These are phyloP conservation scores for Corella eumyota DNA, from an alignment of 23 tunicate species.

Conservation along the genomic window DNA sequence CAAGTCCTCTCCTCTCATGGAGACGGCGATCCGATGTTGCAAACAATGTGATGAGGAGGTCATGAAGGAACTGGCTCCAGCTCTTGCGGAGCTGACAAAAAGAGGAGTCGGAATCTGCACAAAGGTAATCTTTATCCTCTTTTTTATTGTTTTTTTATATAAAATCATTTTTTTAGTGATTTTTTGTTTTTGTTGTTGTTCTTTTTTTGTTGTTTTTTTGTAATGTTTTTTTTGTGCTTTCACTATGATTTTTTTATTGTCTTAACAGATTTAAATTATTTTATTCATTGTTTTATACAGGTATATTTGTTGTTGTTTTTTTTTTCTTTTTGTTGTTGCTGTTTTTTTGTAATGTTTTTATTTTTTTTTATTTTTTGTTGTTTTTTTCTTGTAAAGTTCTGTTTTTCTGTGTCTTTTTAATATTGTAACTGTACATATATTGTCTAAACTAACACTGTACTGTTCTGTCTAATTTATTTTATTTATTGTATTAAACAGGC, in stretches of 20 bases:
- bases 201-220: not conserved
- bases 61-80: constrained; percentile 30
- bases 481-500: constrained; percentile 53
- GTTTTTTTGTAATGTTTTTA: too few relatives aligned
- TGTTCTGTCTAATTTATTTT: too few relatives aligned
- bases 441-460: too few relatives aligned
- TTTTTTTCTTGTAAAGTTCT: too few relatives aligned
- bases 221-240: not conserved
- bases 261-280: not conserved
- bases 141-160: not conserved
- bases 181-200: too few relatives aligned
- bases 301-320: too few relatives aligned
- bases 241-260: not conserved
- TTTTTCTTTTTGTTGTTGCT: too few relatives aligned
- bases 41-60: constrained; percentile 37
- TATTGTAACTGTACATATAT: too few relatives aligned
- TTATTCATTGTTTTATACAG: too few relatives aligned
- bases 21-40: constrained; percentile 34
- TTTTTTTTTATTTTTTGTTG: too few relatives aligned
- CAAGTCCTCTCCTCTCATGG: constrained; percentile 56
- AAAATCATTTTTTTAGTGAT: not conserved
- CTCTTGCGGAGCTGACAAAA: constrained; percentile 40
- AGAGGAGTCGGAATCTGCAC: constrained; percentile 54
- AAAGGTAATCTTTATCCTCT: constrained; percentile 28
- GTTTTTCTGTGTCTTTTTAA: too few relatives aligned